These are phyloP conservation scores for Heterodera schachtii DNA, from an alignment of 1,140 invertebrate species.

Conservation along the genomic window DNA sequence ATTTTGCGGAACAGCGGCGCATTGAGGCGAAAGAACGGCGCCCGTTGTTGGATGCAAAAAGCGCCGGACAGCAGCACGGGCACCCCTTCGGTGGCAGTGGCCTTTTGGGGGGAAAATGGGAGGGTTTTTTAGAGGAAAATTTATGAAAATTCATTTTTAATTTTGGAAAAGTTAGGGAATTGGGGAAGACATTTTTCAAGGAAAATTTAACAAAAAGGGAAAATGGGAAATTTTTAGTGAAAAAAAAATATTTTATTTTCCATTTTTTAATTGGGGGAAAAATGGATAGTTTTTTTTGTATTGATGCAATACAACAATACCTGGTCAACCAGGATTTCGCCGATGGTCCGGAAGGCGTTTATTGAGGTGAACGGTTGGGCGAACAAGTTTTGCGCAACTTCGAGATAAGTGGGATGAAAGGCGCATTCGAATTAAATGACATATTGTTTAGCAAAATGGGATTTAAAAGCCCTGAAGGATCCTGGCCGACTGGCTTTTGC, in stretches of 20 bases:
- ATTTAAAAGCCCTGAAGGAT: too few relatives aligned
- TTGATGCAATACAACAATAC: not conserved
- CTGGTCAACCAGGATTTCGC: slow-evolving; percentile 26
- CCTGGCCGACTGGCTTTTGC: too few relatives aligned
- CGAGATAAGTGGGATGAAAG: slow-evolving; percentile 21
- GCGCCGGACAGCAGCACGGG: slow-evolving; percentile 84
- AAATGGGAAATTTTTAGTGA: too few relatives aligned
- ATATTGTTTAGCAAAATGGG: too few relatives aligned
- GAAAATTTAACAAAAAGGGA: too few relatives aligned
- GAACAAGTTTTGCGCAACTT: slow-evolving; percentile 17
- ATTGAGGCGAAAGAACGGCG: slow-evolving; percentile 76
- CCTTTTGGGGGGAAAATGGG: slow-evolving; percentile 70
- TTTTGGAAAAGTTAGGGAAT: too few relatives aligned
- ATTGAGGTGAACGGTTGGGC: slow-evolving; percentile 17
- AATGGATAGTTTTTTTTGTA: too few relatives aligned
- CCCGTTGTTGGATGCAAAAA: slow-evolving; percentile 85
- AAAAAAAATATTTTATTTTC: too few relatives aligned
- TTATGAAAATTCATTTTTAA: too few relatives aligned
- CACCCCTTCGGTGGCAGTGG: slow-evolving; percentile 83
- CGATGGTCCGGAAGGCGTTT: slow-evolving; percentile 21
- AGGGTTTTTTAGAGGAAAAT: too few relatives aligned
- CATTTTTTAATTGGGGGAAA: not conserved
- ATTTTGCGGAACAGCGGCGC: slow-evolving; percentile 77
- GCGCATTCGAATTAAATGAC: too few relatives aligned
- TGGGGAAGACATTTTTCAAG: too few relatives aligned